Evolutionary conservation across 2,113 vertebrate genomes (phyloP).

Genomic region (Hydrolagus affinis): DNA sequence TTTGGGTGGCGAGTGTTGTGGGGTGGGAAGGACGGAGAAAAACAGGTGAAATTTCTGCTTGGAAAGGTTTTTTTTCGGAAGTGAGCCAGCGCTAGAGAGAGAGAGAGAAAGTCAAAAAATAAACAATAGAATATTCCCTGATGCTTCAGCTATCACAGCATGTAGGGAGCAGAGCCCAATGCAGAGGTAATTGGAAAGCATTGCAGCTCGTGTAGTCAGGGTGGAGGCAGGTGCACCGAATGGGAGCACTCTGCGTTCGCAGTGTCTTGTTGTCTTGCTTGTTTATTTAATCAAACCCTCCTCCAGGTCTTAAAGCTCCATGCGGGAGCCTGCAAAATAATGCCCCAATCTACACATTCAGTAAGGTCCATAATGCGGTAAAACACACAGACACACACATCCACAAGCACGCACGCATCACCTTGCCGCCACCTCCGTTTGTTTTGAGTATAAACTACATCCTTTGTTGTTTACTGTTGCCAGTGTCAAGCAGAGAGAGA

Average conservation of each 20-base stretch:
- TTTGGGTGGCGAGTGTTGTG: too few relatives aligned
- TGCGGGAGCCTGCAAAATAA: not conserved
- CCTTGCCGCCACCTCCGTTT: slow-evolving; percentile 6
- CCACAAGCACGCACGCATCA: not conserved
- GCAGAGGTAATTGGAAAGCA: slow-evolving; percentile 8
- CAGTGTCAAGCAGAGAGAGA: not conserved
- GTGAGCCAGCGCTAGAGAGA: too few relatives aligned
- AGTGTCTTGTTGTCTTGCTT: slow-evolving; percentile 20
- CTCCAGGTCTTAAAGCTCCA: not conserved
- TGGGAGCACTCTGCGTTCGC: slow-evolving; percentile 4
- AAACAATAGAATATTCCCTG: slow-evolving; percentile 15
- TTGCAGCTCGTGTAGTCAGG: not conserved
- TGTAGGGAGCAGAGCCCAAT: not conserved
- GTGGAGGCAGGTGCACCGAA: slow-evolving; percentile 1
- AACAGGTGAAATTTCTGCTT: too few relatives aligned
- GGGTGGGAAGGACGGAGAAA: too few relatives aligned
- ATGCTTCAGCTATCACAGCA: not conserved
- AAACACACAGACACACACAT: not conserved
- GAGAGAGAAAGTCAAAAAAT: not conserved
- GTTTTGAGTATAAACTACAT: slow-evolving; percentile 20
- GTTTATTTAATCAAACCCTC: slow-evolving; percentile 22
- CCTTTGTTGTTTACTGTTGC: not conserved
- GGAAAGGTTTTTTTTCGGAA: too few relatives aligned
- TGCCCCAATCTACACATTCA: not conserved
- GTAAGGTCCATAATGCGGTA: not conserved